Base-by-base conservation (phyloP, 2,113 vertebrate genomes). In the Haplochromis burtoni region DNA sequence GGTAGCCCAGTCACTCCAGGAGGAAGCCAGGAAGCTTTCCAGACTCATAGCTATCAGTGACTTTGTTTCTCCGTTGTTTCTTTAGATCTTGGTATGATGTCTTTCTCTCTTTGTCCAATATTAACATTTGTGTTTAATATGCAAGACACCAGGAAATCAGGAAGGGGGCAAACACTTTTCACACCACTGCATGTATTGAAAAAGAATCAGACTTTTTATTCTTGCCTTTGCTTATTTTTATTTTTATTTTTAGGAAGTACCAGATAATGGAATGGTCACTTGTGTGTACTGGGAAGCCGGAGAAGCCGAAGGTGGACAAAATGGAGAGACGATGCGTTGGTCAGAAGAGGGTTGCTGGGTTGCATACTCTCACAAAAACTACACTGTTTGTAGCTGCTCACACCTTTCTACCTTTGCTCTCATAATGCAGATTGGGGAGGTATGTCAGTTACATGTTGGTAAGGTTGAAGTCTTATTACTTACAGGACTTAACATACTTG, bases 341-440 rank as follows among this genome's bases (percentile, higher is more conserved):
- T 96, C 94, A 0, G 14, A 57, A 0, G 87, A 93, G 1, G 96
- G 96, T 66, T 97, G 97, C 11, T 68, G 5, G 79, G 78, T 92
- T 13, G 57, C 87, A 1, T 49, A 51, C 49, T 76, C 87, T 3
- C 78, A 89, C 3, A 83, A 92, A 49, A 96, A 85, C 3, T 80
- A 92, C 79, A 97, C 97, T 0, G n/a, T 88, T 29, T 98, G 97
- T 89, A 91, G 95, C 91, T 97, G 96, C 78, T 82, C 89, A 11
- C 96, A 85, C 1, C 88, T 97, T 24, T 96, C 95, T 19, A 97
- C 96, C 11, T 94, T 98, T 82, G 96, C 97, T 8, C 59, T 97
- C 73, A 94, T 98, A 87, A 90, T 97, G 93, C 96, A 97, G 59
- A 95, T 91, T 2, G 86, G 86, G 6, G 90, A 96, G 85, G 92